Evolutionary conservation across 2,797 vertebrate genomes (phyloP).

Genomic region (Scyliorhinus canicula): DNA sequence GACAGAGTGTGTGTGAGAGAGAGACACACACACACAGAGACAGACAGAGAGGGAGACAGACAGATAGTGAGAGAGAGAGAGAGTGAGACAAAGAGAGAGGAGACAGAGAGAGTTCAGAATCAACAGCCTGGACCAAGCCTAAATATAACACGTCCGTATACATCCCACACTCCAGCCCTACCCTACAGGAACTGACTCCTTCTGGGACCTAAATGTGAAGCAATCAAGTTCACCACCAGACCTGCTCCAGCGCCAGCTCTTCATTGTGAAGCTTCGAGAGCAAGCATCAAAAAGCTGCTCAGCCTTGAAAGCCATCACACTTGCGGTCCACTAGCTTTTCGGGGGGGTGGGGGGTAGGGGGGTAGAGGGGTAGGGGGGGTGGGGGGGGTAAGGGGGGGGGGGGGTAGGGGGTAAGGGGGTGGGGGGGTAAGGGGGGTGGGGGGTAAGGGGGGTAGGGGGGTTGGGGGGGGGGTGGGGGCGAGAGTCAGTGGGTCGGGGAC

Average conservation of each 20-base stretch:
- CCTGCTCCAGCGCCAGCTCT: background rate
- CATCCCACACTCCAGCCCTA: too few species aligned
- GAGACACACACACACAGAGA: too few species aligned
- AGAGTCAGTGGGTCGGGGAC: background rate
- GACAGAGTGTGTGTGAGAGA: too few species aligned
- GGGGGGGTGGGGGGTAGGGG: background rate
- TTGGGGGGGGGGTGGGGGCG: background rate
- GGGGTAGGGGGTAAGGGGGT: background rate
- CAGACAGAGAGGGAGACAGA: too few species aligned
- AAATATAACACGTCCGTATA: background rate
- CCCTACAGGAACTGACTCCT: background rate
- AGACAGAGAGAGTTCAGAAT: background rate
- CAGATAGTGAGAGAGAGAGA: too few species aligned
- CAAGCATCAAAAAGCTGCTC: background rate
- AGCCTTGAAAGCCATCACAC: background rate
- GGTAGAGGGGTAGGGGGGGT: too few species aligned
- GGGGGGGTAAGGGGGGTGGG: too few species aligned
- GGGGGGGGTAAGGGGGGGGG: background rate
- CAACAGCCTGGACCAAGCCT: background rate
- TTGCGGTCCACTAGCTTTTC: background rate
- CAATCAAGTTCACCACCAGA: background rate
- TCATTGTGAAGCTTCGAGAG: background rate
- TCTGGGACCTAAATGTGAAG: background rate
- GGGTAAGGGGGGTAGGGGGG: background rate
- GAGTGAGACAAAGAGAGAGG: background rate